Percentiles rank a stretch among this genome's conserved stretches.
These are phyloP conservation scores for Melanogrammus aeglefinus DNA, from an alignment of 2,797 vertebrate species.

Conservation along the genomic window DNA sequence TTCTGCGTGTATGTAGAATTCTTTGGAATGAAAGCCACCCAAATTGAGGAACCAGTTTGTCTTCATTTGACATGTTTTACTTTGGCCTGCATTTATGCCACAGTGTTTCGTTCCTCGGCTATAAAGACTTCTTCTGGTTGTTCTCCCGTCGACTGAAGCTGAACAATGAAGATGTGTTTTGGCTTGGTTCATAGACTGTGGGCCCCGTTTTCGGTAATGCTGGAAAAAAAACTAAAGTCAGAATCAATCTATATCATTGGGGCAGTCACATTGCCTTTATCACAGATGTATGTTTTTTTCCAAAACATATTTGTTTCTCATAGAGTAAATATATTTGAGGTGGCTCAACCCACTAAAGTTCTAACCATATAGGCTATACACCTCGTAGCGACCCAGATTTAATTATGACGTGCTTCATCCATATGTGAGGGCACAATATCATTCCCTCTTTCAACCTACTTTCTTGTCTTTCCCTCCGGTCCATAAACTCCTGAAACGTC, in stretches of 20 bases:
- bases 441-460: not conserved
- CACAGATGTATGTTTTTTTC: not conserved
- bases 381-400: not conserved
- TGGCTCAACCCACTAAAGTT: not conserved
- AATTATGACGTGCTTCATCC: not conserved
- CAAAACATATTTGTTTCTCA: not conserved
- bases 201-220: not conserved
- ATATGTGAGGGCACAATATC: not conserved
- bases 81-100: not conserved
- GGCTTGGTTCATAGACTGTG: not conserved
- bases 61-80: not conserved
- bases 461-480: not conserved
- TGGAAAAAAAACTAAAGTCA: not conserved
- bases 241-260: not conserved
- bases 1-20: not conserved
- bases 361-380: not conserved
- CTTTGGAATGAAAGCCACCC: not conserved
- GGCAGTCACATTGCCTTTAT: not conserved
- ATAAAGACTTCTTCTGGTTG: not conserved
- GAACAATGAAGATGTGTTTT: not conserved
- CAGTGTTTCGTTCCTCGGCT: not conserved
- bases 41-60: not conserved
- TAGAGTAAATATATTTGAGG: not conserved
- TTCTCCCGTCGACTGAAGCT: not conserved
- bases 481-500: not conserved